Evolutionary conservation across 2,113 vertebrate species (phyloP).

Genomic region (Sciurus niger): DNA sequence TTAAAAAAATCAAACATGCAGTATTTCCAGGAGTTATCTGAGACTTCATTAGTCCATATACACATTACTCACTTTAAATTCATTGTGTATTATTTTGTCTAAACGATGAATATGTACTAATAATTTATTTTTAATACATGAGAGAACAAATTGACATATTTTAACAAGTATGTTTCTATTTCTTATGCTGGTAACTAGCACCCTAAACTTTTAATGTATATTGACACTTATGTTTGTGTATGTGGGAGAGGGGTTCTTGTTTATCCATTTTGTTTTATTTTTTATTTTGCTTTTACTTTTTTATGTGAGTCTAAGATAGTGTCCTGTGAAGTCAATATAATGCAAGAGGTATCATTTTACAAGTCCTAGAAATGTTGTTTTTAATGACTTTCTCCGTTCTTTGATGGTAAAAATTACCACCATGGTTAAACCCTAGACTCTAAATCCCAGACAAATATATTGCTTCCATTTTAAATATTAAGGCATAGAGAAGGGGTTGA

Average conservation of each 20-base stretch:
- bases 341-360: background rate
- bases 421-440: background rate
- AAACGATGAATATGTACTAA: background rate
- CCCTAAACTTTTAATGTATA: background rate
- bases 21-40: background rate
- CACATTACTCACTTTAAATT: background rate
- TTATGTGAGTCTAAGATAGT: background rate
- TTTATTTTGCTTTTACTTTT: background rate
- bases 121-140: background rate
- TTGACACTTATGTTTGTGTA: background rate
- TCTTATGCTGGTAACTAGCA: background rate
- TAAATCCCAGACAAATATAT: background rate
- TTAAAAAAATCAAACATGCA: background rate
- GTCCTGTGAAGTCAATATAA: background rate
- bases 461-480: background rate
- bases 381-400: background rate
- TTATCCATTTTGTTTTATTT: conserved; percentile 40
- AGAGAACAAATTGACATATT: background rate
- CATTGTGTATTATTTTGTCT: background rate
- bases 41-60: background rate
- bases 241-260: background rate
- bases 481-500: background rate
- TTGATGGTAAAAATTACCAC: background rate
- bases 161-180: conserved; percentile 25
- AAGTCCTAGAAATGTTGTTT: background rate